These are phyloP conservation scores for Artibeus jamaicensis DNA, from an alignment of 2,797 vertebrate genomes.

Conservation along the genomic window DNA sequence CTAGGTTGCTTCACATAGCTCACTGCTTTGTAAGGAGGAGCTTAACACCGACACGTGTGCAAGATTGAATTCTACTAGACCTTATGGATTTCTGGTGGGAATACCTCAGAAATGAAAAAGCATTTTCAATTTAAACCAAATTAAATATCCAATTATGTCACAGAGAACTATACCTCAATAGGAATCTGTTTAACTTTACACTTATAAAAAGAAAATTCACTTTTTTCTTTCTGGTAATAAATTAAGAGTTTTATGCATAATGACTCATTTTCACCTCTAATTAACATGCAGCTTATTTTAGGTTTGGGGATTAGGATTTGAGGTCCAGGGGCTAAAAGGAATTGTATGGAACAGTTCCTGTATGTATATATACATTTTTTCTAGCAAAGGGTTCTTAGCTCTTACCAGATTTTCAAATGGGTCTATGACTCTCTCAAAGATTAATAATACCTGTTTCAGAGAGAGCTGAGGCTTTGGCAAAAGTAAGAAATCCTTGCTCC, in stretches of 20 bases:
- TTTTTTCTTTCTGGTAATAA: constrained; percentile 10
- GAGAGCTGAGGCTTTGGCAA: constrained; percentile 10
- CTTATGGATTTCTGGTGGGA: constrained; percentile 76
- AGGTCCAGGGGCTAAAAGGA: not conserved
- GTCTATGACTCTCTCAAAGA: constrained; percentile 2
- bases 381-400: not conserved
- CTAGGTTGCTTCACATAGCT: not conserved
- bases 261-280: not conserved
- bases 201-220: constrained; percentile 15
- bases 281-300: constrained; percentile 29
- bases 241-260: constrained; percentile 49
- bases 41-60: constrained; percentile 27
- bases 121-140: constrained; percentile 82
- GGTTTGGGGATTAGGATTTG: not conserved
- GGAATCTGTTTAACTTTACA: constrained; percentile 63
- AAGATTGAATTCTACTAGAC: constrained; percentile 76
- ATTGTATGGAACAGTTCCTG: not conserved
- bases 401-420: constrained; percentile 9
- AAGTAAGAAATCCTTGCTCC: constrained; percentile 32
- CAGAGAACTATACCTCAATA: constrained; percentile 73
- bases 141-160: constrained; percentile 83
- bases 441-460: constrained; percentile 21
- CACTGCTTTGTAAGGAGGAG: not conserved
- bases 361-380: not conserved
- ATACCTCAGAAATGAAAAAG: constrained; percentile 81